Evolutionary conservation across 2,888 invertebrate genomes (phyloP).

Genomic region (Coleophora flavipennella): DNA sequence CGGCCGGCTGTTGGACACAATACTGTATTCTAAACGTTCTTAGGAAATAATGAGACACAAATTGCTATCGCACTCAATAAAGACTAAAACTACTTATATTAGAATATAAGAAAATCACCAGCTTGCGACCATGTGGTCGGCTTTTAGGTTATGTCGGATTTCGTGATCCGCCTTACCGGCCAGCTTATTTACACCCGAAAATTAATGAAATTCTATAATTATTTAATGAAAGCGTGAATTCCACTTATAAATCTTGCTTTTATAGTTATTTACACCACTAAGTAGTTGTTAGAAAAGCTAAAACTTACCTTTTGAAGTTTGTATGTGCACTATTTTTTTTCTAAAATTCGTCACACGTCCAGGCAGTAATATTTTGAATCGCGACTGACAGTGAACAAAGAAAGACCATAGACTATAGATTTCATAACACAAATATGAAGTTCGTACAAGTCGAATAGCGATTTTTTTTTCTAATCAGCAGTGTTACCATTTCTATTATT

Average conservation of each 20-base stretch:
- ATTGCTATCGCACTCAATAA: not conserved
- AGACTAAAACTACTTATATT: not conserved
- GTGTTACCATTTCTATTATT: too few species aligned
- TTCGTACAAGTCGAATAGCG: too few species aligned
- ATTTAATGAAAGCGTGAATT: not conserved
- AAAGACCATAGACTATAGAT: too few species aligned
- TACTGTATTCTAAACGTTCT: too few species aligned
- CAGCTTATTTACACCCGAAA: not conserved
- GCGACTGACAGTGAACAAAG: too few species aligned
- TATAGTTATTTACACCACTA: not conserved
- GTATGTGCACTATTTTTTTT: not conserved
- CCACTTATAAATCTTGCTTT: not conserved
- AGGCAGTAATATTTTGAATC: too few species aligned
- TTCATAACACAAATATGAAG: too few species aligned
- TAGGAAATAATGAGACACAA: not conserved
- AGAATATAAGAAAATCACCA: not conserved
- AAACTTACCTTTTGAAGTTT: not conserved
- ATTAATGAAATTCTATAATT: not conserved
- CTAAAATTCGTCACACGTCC: too few species aligned
- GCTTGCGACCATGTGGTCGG: not conserved
- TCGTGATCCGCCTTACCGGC: too few species aligned
- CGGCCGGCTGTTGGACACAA: too few species aligned
- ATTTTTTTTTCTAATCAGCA: too few species aligned
- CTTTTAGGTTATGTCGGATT: too few species aligned
- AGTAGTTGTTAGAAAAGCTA: not conserved